Evolutionary conservation across 2,113 vertebrate species (phyloP).

Genomic region (Arvicanthis niloticus): DNA sequence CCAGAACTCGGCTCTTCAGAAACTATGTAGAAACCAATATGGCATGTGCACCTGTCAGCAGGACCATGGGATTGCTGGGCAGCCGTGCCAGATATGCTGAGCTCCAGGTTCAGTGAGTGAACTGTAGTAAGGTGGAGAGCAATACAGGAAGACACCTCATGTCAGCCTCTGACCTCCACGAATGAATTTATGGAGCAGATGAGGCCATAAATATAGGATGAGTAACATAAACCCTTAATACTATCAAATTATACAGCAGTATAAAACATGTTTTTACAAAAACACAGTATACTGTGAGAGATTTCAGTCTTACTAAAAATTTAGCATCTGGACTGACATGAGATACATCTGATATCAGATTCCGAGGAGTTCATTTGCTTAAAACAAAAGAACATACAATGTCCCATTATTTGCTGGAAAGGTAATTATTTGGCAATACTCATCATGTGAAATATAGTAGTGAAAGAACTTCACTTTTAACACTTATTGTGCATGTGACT

Average conservation of each 20-base stretch:
- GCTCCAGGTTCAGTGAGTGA: background rate
- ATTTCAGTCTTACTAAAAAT: slow-evolving; percentile 19
- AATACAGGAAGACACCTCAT: background rate
- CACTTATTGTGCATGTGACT: background rate
- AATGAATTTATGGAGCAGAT: background rate
- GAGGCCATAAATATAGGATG: no score
- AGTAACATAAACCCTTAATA: background rate
- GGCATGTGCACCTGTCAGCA: background rate
- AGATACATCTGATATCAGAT: background rate
- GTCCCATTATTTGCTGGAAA: background rate
- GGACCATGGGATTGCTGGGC: background rate
- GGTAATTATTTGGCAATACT: background rate
- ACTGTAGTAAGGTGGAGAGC: background rate
- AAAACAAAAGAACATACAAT: background rate
- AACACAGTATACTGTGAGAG: background rate
- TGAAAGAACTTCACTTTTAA: background rate
- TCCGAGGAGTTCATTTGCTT: background rate
- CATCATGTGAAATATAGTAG: background rate
- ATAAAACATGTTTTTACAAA: slow-evolving; percentile 2
- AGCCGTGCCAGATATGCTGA: background rate
- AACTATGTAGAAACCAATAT: background rate
- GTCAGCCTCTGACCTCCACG: background rate
- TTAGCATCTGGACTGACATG: background rate
- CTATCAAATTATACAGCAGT: background rate
- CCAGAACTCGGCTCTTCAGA: background rate